These are phyloP conservation scores for Caenorhabditis imperialis DNA, from an alignment of 2,888 invertebrate genomes.

Conservation along the genomic window DNA sequence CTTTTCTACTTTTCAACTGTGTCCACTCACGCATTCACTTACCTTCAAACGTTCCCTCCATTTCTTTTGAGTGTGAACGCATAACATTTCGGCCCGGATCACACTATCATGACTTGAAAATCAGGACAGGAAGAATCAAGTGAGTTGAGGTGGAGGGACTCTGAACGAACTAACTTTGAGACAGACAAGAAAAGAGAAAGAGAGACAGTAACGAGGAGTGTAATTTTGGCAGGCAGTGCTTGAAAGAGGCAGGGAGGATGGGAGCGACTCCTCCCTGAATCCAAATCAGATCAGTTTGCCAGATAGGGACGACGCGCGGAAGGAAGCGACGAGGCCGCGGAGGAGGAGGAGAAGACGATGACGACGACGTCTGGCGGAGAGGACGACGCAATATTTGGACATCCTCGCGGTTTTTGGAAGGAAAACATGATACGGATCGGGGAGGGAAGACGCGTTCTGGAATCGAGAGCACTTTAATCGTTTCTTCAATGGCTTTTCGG, in stretches of 20 bases:
- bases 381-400: constrained; percentile 43
- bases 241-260: constrained; percentile 9
- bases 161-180: no score
- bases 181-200: background rate
- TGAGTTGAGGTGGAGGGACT: constrained; percentile 7
- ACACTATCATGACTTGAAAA: constrained; percentile 31
- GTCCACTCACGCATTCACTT: background rate
- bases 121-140: background rate
- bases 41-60: constrained; percentile 44
- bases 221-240: constrained; percentile 18
- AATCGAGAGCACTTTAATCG: no score
- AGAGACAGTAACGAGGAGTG: constrained; percentile 16
- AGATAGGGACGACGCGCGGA: constrained; percentile 39
- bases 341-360: constrained; percentile 11
- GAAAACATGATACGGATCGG: constrained; percentile 5
- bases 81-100: constrained; percentile 36
- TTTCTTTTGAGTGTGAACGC: constrained; percentile 48
- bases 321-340: constrained; percentile 15
- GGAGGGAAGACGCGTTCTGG: constrained; percentile 1
- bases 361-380: constrained; percentile 7
- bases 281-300: constrained; percentile 19
- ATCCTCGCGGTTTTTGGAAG: constrained; percentile 27
- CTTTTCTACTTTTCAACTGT: constrained; percentile 2
- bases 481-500: no score
- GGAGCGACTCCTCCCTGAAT: constrained; percentile 31